A percentile compares a stretch with the other conserved stretches of the same genome.
These are phyloP conservation scores for Anoura caudifer DNA, from an alignment of 2,113 vertebrate genomes.

Conservation along the genomic window DNA sequence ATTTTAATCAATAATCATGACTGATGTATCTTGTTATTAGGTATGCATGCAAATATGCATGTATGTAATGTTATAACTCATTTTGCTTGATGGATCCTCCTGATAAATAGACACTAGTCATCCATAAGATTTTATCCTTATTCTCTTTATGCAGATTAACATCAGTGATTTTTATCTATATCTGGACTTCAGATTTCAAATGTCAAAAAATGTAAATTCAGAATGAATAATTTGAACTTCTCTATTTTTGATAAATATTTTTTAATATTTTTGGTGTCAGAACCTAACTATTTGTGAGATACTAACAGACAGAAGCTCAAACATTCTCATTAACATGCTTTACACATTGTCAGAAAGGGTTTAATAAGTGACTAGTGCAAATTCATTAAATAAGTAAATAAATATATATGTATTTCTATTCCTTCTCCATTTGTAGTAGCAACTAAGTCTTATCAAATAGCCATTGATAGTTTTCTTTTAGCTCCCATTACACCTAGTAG, in stretches of 20 bases:
- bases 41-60: neutral
- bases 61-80: neutral
- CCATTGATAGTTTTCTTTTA: neutral
- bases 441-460: neutral
- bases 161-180: neutral
- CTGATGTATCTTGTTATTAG: neutral
- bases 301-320: neutral
- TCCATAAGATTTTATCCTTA: neutral
- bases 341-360: neutral
- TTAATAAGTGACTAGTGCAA: neutral
- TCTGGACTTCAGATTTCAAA: neutral
- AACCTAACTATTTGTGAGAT: neutral
- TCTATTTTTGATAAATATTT: neutral
- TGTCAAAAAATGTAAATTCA: neutral
- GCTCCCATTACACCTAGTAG: neutral
- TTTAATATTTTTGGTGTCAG: neutral
- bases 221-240: neutral
- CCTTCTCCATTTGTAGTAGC: neutral
- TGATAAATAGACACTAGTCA: neutral
- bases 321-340: neutral
- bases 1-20: conserved; percentile 17
- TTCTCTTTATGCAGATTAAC: neutral
- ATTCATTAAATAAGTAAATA: neutral
- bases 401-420: neutral
- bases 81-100: neutral